Evolutionary conservation across 1,140 invertebrate species (phyloP).

Genomic region (Polypedilum vanderplanki): DNA sequence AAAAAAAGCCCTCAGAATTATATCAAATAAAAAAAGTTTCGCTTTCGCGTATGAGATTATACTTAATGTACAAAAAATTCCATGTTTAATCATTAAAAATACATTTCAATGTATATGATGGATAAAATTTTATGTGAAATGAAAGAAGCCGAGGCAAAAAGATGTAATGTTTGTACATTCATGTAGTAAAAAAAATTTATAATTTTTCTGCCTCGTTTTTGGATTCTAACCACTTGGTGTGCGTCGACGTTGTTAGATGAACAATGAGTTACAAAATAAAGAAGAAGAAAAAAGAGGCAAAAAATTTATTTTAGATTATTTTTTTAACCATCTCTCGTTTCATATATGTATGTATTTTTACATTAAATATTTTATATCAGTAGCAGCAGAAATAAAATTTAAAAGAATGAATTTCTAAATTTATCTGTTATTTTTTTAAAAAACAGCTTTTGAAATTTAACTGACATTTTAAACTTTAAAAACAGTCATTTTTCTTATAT

Average conservation of each 20-base stretch:
- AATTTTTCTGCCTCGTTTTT: neutral
- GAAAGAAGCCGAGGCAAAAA: neutral
- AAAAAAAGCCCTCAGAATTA: slow-evolving; percentile 7
- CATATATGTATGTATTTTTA: no score
- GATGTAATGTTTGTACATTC: slow-evolving; percentile 6
- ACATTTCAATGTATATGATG: slow-evolving; percentile 24
- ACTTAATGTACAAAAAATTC: slow-evolving; percentile 26
- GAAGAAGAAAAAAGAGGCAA: no score
- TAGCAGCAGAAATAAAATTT: no score
- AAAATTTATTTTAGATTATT: no score
- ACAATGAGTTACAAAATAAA: neutral
- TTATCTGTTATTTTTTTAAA: no score
- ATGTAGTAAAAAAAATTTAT: slow-evolving; percentile 6
- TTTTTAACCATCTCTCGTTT: no score
- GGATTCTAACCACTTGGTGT: neutral
- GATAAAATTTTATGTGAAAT: slow-evolving; percentile 26
- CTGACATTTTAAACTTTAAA: no score
- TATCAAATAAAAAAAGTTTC: slow-evolving; percentile 26
- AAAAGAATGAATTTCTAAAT: no score
- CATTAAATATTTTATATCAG: no score
- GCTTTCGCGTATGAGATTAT: slow-evolving; percentile 26
- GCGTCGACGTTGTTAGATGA: neutral
- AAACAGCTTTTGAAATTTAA: no score
- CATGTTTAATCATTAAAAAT: slow-evolving; percentile 29
- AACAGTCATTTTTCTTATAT: no score